Percentiles rank a stretch among this genome's conserved stretches.
Evolutionary conservation across 53 echinoderm and acorn worm species (phyloP).

Genomic region (Zoroaster sp.): DNA sequence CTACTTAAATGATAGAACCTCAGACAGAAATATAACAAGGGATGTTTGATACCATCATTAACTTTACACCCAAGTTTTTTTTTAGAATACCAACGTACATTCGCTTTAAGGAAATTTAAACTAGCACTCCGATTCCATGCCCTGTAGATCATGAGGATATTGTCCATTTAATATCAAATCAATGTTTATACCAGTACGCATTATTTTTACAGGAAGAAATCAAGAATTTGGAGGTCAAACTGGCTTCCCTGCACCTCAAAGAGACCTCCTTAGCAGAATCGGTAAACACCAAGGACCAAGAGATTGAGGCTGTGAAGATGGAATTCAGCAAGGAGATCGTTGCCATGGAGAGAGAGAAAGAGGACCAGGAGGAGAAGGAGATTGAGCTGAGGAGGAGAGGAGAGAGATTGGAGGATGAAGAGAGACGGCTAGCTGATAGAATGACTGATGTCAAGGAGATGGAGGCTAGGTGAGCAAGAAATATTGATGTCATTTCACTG

Average conservation of each 20-base stretch:
- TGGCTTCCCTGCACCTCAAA: background rate
- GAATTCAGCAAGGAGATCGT: slow-evolving; percentile 18
- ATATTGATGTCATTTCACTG: too few relatives aligned
- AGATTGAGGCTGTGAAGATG: background rate
- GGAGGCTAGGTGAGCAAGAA: background rate
- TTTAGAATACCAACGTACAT: background rate
- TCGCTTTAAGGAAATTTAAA: background rate
- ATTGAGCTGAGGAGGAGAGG: slow-evolving; percentile 17
- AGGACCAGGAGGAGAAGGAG: background rate
- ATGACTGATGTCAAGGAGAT: background rate
- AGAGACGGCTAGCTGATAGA: background rate
- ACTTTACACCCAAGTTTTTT: too few relatives aligned
- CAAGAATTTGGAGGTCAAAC: background rate
- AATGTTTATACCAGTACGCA: background rate
- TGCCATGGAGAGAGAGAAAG: slow-evolving; percentile 19
- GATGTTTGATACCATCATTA: too few relatives aligned
- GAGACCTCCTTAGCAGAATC: background rate
- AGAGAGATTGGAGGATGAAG: slow-evolving; percentile 9
- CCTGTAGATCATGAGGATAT: too few relatives aligned
- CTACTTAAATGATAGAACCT: too few relatives aligned
- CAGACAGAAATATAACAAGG: too few relatives aligned
- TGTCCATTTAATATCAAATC: too few relatives aligned
- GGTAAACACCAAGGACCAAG: background rate
- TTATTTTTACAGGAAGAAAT: slow-evolving; percentile 28
- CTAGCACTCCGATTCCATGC: too few relatives aligned